Conservation (phyloP, 2,888 invertebrate species). For the Ellobium chinense region DNA sequence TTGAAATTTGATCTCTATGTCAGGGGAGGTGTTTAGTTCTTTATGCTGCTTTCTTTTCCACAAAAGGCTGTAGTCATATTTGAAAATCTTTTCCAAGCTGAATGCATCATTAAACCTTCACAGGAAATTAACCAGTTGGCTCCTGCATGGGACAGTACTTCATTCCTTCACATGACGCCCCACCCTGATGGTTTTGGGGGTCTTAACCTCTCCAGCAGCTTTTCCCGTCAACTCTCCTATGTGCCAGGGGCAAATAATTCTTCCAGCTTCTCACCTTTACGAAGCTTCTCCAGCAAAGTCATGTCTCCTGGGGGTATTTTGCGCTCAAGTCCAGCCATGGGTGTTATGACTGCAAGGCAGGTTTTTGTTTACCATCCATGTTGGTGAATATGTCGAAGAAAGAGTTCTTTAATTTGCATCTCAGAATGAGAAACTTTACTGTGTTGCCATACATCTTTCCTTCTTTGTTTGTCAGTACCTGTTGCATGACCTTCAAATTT, state of each 20-base stretch:
- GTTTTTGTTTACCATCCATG: too few relatives aligned
- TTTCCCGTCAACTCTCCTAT: constrained; percentile 65
- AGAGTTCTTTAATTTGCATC: too few relatives aligned
- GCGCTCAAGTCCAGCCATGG: constrained; percentile 56
- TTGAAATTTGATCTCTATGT: too few relatives aligned
- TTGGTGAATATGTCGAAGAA: too few relatives aligned
- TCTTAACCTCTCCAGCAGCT: constrained; percentile 59
- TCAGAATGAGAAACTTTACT: too few relatives aligned
- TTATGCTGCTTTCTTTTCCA: too few relatives aligned
- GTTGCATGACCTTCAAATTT: too few relatives aligned
- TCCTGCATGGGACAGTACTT: constrained; percentile 8
- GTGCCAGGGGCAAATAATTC: constrained; percentile 56
- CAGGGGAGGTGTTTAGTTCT: too few relatives aligned
- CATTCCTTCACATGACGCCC: constrained; percentile 25
- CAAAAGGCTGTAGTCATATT: too few relatives aligned
- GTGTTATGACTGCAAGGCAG: constrained; percentile 55
- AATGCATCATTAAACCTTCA: neutral
- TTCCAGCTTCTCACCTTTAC: constrained; percentile 68
- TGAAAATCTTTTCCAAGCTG: too few relatives aligned
- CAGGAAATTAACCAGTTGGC: constrained; percentile 37
- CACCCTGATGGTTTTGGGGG: neutral
- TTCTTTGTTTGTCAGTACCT: too few relatives aligned
- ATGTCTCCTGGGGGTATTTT: constrained; percentile 69
- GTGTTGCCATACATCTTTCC: too few relatives aligned
- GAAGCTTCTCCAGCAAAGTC: constrained; percentile 71